These are phyloP conservation scores for Cosmopolites sordidus DNA, from an alignment of 2,888 invertebrate species.

Conservation along the genomic window DNA sequence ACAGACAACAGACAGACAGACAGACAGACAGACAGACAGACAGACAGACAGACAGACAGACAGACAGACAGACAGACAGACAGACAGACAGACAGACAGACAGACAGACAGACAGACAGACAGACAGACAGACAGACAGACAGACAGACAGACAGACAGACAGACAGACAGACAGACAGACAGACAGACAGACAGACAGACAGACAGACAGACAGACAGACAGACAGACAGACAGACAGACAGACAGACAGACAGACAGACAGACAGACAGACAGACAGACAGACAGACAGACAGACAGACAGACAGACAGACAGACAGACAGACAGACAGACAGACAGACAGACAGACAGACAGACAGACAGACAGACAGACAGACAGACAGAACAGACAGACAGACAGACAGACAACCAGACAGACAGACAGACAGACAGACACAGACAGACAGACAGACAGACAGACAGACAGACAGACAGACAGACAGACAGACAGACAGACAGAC, in stretches of 20 bases:
- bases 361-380: conserved; percentile 15
- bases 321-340: conserved; percentile 16
- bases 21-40: conserved; percentile 16
- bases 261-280: conserved; percentile 17
- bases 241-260: conserved; percentile 18
- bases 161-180: conserved; percentile 15
- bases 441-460: conserved; percentile 12
- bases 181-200: conserved; percentile 17
- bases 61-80: conserved; percentile 16
- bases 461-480: conserved; percentile 14
- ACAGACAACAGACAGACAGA: no score
- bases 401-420: conserved; percentile 8
- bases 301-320: conserved; percentile 11
- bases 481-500: conserved; percentile 7
- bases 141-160: conserved; percentile 16
- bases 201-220: conserved; percentile 6
- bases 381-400: no score
- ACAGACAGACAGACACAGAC: conserved; percentile 13
- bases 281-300: conserved; percentile 16
- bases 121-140: conserved; percentile 16
- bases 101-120: conserved; percentile 16
- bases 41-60: conserved; percentile 13
- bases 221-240: conserved; percentile 13
- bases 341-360: conserved; percentile 16
- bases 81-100: conserved; percentile 14